A percentile compares a stretch with the other conserved stretches of the same genome.
These are phyloP conservation scores for Simalia tracyae DNA, from an alignment of 2,797 vertebrate species.

Conservation along the genomic window DNA sequence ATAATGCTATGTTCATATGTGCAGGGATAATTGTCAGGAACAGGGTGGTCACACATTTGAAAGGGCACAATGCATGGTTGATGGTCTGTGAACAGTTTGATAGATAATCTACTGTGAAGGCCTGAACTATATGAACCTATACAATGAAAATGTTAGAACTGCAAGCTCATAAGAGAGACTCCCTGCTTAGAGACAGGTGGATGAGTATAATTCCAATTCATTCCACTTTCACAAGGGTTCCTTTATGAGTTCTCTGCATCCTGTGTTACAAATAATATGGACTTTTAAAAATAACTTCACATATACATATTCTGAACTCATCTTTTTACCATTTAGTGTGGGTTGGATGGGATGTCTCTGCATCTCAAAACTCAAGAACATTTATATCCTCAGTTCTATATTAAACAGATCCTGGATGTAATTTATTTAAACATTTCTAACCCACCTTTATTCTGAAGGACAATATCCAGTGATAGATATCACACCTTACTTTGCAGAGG, in stretches of 20 bases:
- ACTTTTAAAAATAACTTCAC: too few species aligned
- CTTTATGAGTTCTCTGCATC: not conserved
- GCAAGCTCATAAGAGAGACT: not conserved
- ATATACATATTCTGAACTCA: not conserved
- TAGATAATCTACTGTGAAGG: too few species aligned
- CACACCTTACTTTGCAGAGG: not conserved
- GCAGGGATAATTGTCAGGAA: not conserved
- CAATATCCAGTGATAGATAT: not conserved
- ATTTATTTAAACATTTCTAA: not conserved
- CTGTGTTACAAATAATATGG: not conserved
- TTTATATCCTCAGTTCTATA: not conserved
- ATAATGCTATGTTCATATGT: not conserved
- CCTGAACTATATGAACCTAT: not conserved
- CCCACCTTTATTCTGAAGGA: not conserved
- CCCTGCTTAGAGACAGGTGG: not conserved
- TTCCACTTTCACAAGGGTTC: not conserved
- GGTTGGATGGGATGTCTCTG: not conserved
- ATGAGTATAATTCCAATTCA: not conserved
- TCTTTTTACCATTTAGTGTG: not conserved
- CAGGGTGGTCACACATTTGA: not conserved
- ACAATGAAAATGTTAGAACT: not conserved
- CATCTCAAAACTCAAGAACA: not conserved
- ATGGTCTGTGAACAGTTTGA: not conserved
- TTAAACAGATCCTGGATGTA: not conserved
- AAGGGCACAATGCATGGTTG: not conserved